Evolutionary conservation across 2,888 invertebrate genomes (phyloP).

Genomic region (Macroteleia sp.): DNA sequence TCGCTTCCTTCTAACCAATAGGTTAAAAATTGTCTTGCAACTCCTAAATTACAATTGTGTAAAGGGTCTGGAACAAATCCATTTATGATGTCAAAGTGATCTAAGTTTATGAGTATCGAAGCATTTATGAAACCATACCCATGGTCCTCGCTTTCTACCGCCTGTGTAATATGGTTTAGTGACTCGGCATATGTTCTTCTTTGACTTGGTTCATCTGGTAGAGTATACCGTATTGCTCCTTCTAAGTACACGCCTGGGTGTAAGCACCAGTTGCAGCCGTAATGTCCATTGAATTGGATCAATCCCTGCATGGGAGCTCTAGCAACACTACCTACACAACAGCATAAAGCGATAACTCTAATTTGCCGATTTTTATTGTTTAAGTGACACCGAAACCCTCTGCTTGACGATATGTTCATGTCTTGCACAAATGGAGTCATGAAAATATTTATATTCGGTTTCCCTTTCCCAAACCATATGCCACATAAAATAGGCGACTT

Average conservation of each 20-base stretch:
- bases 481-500: not conserved
- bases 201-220: not conserved
- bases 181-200: not conserved
- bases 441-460: constrained; percentile 20
- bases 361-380: constrained; percentile 11
- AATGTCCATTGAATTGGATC: not conserved
- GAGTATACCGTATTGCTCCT: not conserved
- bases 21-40: not conserved
- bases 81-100: not conserved
- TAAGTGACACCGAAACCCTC: not conserved
- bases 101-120: not conserved
- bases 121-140: not conserved
- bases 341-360: constrained; percentile 4
- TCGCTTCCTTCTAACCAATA: not conserved
- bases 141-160: not conserved
- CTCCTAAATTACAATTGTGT: not conserved
- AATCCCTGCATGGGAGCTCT: not conserved
- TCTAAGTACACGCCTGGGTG: not conserved
- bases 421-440: constrained; percentile 4
- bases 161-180: not conserved
- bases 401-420: not conserved
- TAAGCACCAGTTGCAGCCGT: not conserved
- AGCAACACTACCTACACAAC: constrained; percentile 5
- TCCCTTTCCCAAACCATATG: constrained; percentile 9
- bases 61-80: not conserved